A percentile compares a stretch with the other conserved stretches of the same genome.
Conservation (phyloP, 2,113 vertebrate species). For the Siphamia tubifer region DNA sequence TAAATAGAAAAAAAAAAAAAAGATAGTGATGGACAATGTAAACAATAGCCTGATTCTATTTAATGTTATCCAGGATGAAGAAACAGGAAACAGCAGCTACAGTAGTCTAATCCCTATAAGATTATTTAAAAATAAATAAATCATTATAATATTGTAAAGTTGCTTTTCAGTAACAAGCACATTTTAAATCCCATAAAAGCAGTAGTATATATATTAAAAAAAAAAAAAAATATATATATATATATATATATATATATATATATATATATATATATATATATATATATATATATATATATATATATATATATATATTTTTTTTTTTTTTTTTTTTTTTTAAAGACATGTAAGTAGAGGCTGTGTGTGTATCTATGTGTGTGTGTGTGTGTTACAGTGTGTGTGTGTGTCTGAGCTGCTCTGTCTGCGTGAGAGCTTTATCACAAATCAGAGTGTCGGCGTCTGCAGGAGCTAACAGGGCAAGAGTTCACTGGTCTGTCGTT, state of each 20-base stretch:
- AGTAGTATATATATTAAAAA: no score
- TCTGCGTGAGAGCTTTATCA: constrained; percentile 62
- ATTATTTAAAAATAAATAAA: no score
- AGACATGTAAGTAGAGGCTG: neutral
- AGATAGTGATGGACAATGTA: no score
- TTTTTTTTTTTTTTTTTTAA: no score
- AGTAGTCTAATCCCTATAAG: neutral
- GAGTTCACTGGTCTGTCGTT: constrained; percentile 68
- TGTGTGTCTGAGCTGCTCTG: constrained; percentile 14
- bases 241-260: no score
- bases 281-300: no score
- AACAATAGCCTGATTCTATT: neutral
- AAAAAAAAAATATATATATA: no score
- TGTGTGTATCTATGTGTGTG: neutral
- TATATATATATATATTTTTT: no score
- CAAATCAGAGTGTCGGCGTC: constrained; percentile 64
- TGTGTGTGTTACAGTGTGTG: constrained; percentile 12
- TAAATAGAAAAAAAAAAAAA: neutral
- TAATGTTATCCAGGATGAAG: neutral
- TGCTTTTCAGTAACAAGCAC: no score
- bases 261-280: no score
- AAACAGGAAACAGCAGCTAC: neutral
- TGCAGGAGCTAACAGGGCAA: constrained; percentile 65
- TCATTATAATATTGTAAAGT: no score
- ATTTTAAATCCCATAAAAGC: no score